A percentile compares a stretch with the other conserved stretches of the same genome.
Evolutionary conservation across 2,888 invertebrate species (phyloP).

Genomic region (Coleophora flavipennella): DNA sequence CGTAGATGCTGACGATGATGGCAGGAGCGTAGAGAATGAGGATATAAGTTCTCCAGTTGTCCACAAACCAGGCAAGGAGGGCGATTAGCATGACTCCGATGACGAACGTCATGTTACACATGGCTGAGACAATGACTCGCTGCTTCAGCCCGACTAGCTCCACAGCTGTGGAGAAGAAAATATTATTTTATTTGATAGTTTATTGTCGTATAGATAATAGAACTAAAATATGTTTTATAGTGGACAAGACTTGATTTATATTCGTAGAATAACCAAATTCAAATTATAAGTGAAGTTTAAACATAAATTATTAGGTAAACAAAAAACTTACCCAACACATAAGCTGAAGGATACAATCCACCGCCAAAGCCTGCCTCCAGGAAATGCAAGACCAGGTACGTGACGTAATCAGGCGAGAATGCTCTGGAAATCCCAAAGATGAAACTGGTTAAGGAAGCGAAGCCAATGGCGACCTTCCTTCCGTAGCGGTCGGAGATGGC

Average conservation of each 20-base stretch:
- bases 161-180: constrained; percentile 70
- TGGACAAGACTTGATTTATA: no score
- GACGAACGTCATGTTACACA: constrained; percentile 83
- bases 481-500: constrained; percentile 82
- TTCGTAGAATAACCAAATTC: no score
- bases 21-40: constrained; percentile 81
- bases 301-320: no score
- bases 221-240: no score
- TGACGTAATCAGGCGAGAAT: constrained; percentile 67
- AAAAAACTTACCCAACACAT: constrained; percentile 69
- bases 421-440: constrained; percentile 72
- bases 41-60: constrained; percentile 81
- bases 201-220: no score
- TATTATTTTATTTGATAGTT: no score
- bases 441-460: constrained; percentile 62
- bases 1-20: constrained; percentile 76
- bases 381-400: constrained; percentile 71
- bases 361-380: constrained; percentile 71
- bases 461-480: constrained; percentile 73
- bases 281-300: no score
- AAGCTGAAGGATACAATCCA: constrained; percentile 73
- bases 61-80: constrained; percentile 79
- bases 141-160: constrained; percentile 84
- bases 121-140: constrained; percentile 81
- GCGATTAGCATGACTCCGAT: constrained; percentile 81